Conservation (phyloP, 2,797 vertebrate species). For the Jordanella pulchra region DNA sequence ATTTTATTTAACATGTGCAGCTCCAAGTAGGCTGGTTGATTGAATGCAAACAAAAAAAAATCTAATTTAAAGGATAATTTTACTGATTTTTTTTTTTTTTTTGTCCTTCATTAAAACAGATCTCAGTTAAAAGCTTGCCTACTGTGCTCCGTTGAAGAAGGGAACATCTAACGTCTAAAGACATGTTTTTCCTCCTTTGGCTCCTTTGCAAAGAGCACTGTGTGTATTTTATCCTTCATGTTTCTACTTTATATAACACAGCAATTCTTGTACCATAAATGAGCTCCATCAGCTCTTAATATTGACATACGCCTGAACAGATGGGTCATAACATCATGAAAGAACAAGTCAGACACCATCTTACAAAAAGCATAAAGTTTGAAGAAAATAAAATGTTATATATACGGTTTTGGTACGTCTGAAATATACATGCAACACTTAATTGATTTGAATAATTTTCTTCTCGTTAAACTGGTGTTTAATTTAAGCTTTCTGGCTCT, state of each 20-base stretch:
- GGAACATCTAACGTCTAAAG: background rate
- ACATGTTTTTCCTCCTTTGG: background rate
- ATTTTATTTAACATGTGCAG: background rate
- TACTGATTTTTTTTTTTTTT: background rate
- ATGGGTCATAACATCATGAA: background rate
- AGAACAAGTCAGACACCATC: background rate
- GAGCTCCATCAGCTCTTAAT: background rate
- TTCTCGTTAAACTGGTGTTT: background rate
- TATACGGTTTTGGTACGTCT: background rate
- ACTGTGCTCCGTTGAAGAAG: background rate
- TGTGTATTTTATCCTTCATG: background rate
- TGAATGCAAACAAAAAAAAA: background rate
- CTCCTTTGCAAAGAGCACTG: background rate
- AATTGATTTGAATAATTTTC: no score
- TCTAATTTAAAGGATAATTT: background rate
- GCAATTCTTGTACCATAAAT: no score
- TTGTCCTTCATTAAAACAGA: background rate
- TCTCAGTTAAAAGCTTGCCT: background rate
- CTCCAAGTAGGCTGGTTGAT: background rate
- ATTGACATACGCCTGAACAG: background rate
- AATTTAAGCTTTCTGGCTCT: background rate
- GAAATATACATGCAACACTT: background rate
- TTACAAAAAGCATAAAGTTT: background rate
- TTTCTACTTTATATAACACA: background rate
- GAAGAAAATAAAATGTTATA: background rate